A percentile compares a stretch with the other conserved stretches of the same genome.
phyloP scores from a whole-genome alignment of 2,797 vertebrate genomes.

The Xyrichtys novacula region DNA sequence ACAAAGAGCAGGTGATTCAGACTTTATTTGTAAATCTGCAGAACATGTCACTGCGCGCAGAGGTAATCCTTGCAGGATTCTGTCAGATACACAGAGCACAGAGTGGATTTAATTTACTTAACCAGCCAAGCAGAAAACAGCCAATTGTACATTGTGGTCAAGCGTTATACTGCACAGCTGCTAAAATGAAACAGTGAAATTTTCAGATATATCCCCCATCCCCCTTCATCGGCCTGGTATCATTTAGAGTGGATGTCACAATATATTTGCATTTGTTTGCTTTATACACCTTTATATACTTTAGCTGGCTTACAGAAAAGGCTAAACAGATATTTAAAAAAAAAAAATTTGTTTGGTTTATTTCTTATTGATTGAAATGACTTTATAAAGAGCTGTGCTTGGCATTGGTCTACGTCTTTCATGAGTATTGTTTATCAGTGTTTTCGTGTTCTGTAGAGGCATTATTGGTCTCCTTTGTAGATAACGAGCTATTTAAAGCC shows the following conservation, averaged over 20 bases:
- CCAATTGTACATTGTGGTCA: constrained; percentile 2
- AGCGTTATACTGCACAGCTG: neutral
- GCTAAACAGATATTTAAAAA: too few species aligned
- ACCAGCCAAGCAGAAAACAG: constrained; percentile 34
- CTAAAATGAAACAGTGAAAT: constrained; percentile 4
- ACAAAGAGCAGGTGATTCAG: constrained; percentile 11
- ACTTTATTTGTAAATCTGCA: constrained; percentile 11
- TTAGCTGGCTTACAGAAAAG: too few species aligned
- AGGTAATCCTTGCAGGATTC: constrained; percentile 2
- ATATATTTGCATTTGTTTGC: constrained; percentile 1
- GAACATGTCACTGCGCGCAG: constrained; percentile 19
- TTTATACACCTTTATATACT: too few species aligned
- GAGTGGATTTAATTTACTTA: constrained; percentile 35
- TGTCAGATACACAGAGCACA: constrained; percentile 18
- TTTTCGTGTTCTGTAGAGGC: neutral
- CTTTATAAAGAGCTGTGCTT: neutral
- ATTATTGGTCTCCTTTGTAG: neutral
- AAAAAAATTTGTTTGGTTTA: neutral
- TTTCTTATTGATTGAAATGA: neutral
- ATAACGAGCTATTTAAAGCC: neutral
- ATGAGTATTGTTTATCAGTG: neutral
- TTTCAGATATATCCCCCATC: too few species aligned
- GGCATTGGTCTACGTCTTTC: neutral
- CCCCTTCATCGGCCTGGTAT: too few species aligned
- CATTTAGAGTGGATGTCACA: constrained; percentile 10